Percentiles rank a stretch among this genome's conserved stretches.
These are phyloP conservation scores for Parazoanthus darwini DNA, from an alignment of 92 coral and sea anemone species.

Conservation along the genomic window DNA sequence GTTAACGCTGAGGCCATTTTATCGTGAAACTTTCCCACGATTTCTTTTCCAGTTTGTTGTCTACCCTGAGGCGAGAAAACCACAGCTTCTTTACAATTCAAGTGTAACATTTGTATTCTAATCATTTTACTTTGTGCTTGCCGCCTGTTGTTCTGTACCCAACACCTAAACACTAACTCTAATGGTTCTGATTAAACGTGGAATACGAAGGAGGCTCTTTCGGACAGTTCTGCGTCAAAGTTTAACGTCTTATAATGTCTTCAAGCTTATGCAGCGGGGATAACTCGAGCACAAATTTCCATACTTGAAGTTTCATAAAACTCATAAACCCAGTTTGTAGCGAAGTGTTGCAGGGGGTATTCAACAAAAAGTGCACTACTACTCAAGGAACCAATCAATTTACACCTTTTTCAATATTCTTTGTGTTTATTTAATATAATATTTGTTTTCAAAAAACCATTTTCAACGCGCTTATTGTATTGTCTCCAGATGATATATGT, in stretches of 20 bases:
- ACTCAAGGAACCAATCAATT: background rate
- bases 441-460: background rate
- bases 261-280: background rate
- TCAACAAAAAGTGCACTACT: background rate
- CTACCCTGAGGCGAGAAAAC: background rate
- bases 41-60: background rate
- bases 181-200: background rate
- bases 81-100: background rate
- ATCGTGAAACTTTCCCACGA: constrained; percentile 9
- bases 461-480: background rate
- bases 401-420: background rate
- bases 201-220: background rate
- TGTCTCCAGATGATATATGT: constrained; percentile 7
- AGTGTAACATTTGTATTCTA: constrained; percentile 17
- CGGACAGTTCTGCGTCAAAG: background rate
- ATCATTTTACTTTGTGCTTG: background rate
- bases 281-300: background rate
- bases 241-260: background rate
- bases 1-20: no score
- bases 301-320: no score
- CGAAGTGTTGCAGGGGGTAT: background rate
- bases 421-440: background rate
- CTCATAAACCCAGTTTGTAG: background rate
- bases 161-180: background rate
- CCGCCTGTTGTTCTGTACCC: background rate